Evolutionary conservation across 2,797 vertebrate genomes (phyloP).

Genomic region (Netta rufina): DNA sequence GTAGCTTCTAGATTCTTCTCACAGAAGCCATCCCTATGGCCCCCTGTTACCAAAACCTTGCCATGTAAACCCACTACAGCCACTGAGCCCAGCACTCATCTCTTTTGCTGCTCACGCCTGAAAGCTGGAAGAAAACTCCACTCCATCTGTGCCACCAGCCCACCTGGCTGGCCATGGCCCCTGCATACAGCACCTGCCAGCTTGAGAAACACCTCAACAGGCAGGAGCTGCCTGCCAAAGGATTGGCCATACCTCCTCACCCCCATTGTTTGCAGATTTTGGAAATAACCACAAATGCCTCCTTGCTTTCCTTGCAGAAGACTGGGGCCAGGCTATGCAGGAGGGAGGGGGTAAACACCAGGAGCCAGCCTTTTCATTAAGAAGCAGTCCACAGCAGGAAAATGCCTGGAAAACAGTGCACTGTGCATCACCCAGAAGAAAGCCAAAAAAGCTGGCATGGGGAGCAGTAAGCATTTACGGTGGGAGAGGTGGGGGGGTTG

Average conservation of each 20-base stretch:
- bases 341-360: neutral
- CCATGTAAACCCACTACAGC: too few relatives aligned
- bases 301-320: neutral
- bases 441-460: too few relatives aligned
- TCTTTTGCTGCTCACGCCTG: neutral
- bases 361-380: neutral
- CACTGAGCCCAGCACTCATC: neutral
- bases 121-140: neutral
- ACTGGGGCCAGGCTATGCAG: neutral
- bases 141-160: neutral
- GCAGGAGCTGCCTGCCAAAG: neutral
- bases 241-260: neutral
- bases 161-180: neutral
- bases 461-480: rapidly evolving
- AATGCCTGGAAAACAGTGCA: rapidly evolving
- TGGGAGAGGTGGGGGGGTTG: neutral
- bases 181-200: neutral
- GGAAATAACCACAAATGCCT: neutral
- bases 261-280: neutral
- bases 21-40: too few relatives aligned
- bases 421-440: rapidly evolving
- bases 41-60: too few relatives aligned
- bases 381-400: neutral
- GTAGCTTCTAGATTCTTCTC: too few relatives aligned
- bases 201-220: neutral